Conservation (phyloP, 1,140 invertebrate genomes). For the Nylanderia fulva region DNA sequence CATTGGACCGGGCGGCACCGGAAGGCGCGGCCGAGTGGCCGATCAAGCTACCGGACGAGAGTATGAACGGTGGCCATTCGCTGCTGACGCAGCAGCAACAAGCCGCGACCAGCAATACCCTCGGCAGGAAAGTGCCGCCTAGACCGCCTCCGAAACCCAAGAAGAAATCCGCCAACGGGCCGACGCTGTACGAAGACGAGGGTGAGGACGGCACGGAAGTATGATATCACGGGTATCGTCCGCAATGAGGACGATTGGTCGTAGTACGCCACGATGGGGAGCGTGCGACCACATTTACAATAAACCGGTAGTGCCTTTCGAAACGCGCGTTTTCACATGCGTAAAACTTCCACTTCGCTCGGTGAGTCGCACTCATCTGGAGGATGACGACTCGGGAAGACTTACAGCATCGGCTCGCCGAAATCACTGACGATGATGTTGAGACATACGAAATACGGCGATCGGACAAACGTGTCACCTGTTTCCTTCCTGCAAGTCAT, state of each 20-base stretch:
- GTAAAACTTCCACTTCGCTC: constrained; percentile 17
- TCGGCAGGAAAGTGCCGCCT: constrained; percentile 90
- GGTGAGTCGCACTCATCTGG: constrained; percentile 11
- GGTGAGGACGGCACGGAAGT: constrained; percentile 95
- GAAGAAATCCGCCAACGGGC: constrained; percentile 89
- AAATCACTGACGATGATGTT: constrained; percentile 31
- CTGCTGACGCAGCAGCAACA: constrained; percentile 78
- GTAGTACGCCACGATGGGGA: constrained; percentile 60
- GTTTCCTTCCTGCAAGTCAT: not conserved
- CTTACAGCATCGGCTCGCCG: not conserved
- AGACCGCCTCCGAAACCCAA: constrained; percentile 93
- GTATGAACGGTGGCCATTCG: constrained; percentile 74
- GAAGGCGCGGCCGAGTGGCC: constrained; percentile 88
- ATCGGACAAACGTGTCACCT: constrained; percentile 35
- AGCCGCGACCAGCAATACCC: constrained; percentile 79
- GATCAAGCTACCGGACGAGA: constrained; percentile 79
- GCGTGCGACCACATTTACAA: constrained; percentile 66
- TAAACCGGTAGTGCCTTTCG: constrained; percentile 79
- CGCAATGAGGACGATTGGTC: constrained; percentile 74
- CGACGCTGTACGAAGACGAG: constrained; percentile 92
- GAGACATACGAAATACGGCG: constrained; percentile 2
- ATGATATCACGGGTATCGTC: constrained; percentile 82
- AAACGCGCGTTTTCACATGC: constrained; percentile 23
- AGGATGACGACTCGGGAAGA: constrained; percentile 13
- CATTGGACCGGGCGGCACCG: constrained; percentile 87